Conservation (phyloP, 2,113 vertebrate species). For the Centropristis striata region DNA sequence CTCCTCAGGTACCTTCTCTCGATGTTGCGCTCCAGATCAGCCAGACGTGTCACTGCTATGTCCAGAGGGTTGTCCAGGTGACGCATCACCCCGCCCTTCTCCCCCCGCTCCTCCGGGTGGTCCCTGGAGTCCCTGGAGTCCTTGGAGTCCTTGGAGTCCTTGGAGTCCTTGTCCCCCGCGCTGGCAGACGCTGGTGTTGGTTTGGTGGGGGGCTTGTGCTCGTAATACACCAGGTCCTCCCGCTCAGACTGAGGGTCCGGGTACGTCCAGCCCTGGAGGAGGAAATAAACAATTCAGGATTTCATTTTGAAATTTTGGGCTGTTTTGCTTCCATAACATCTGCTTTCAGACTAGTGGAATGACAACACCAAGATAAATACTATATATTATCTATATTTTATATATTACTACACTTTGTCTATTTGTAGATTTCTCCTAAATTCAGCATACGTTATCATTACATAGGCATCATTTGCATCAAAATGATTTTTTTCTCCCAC, state of each 20-base stretch:
- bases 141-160: slow-evolving; percentile 82
- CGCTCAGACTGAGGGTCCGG: slow-evolving; percentile 96
- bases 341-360: too few species aligned
- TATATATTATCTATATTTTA: too few species aligned
- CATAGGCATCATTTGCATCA: too few species aligned
- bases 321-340: too few species aligned
- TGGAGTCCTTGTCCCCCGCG: slow-evolving; percentile 82
- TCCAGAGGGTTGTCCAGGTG: slow-evolving; percentile 99
- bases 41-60: slow-evolving; percentile 99
- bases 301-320: too few species aligned
- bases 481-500: too few species aligned
- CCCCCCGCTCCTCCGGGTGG: slow-evolving; percentile 86
- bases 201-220: slow-evolving; percentile 94
- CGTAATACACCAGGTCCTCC: slow-evolving; percentile 98
- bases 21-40: slow-evolving; percentile 99
- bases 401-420: too few species aligned
- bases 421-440: too few species aligned
- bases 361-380: too few species aligned
- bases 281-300: slow-evolving; percentile 5
- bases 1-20: slow-evolving; percentile 99
- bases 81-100: slow-evolving; percentile 91
- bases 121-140: slow-evolving; percentile 83
- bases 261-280: slow-evolving; percentile 94
- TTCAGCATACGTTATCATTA: too few species aligned
- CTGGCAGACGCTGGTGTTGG: slow-evolving; percentile 84